A percentile compares a stretch with the other conserved stretches of the same genome.
These are phyloP conservation scores for Erpobdella octoculata DNA, from an alignment of 2,888 invertebrate genomes.

Conservation along the genomic window DNA sequence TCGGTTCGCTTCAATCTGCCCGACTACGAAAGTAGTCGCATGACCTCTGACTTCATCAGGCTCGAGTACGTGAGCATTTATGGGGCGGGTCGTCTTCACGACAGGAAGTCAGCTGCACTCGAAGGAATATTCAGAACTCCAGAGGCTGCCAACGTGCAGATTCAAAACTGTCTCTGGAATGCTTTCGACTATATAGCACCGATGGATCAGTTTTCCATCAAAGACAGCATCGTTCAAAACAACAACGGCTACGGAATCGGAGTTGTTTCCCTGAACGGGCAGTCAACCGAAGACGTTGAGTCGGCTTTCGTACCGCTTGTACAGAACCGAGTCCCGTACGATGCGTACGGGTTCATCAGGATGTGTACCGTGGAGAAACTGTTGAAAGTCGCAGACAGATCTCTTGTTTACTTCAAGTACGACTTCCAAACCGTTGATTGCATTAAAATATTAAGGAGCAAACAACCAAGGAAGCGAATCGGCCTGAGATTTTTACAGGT, in stretches of 20 bases:
- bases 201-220: slow-evolving; percentile 61
- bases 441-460: slow-evolving; percentile 87
- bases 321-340: slow-evolving; percentile 64
- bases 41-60: slow-evolving; percentile 62
- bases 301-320: slow-evolving; percentile 76
- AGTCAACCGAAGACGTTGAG: slow-evolving; percentile 65
- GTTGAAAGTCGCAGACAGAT: slow-evolving; percentile 76
- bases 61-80: slow-evolving; percentile 68
- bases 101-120: slow-evolving; percentile 81
- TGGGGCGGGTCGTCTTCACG: slow-evolving; percentile 89
- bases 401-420: slow-evolving; percentile 89
- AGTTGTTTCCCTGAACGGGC: slow-evolving; percentile 81
- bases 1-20: slow-evolving; percentile 80
- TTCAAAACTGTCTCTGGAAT: slow-evolving; percentile 76
- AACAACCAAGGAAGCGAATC: slow-evolving; percentile 74
- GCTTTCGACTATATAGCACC: slow-evolving; percentile 87
- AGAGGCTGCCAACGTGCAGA: slow-evolving; percentile 68
- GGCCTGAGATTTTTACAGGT: slow-evolving; percentile 61
- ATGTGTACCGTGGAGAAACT: slow-evolving; percentile 92
- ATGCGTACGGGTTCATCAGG: slow-evolving; percentile 84
- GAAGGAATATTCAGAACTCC: slow-evolving; percentile 81
- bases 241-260: slow-evolving; percentile 83
- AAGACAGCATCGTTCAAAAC: slow-evolving; percentile 55
- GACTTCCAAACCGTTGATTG: slow-evolving; percentile 92
- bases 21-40: slow-evolving; percentile 68